Base-by-base conservation (phyloP, 2,797 vertebrate species). In the Trachurus trachurus region DNA sequence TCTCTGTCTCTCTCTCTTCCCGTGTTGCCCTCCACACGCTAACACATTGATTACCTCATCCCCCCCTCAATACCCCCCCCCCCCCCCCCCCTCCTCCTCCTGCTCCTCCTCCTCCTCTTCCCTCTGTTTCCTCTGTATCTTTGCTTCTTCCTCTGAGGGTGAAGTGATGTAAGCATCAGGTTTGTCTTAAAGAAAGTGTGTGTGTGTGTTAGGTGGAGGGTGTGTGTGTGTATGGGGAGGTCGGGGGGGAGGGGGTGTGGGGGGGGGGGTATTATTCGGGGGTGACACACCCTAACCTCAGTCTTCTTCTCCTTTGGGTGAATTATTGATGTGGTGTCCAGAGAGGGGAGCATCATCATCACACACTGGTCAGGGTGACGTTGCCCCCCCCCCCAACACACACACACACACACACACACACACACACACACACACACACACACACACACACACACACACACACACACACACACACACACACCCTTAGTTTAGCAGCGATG, bases 21-120 rank as follows among this genome's bases (percentile, higher is more conserved):
- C 29, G 29, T 16, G 5, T 19, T 66, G 49, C 53, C 50, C 69
- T 69, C 45, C 13, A 50, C n/a, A 6, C 31, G 7, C 62, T 22
- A 26, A 37, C 58, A 58, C 76, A 81, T 82, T 75, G 83, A 88
- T 92, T 82, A 92, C 87, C 92, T 93, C 90, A 92, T 86, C 71
- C 73, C 40, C 59, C 44, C 13, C 16, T 2, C 5, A 31, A 2
- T 16, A 3, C 72, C 57, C 47, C 26, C 66, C 31, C 4, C 63
- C 54, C n/a, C n/a, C n/a, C n/a, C n/a, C n/a, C n/a, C n/a, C n/a
- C n/a, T n/a, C n/a, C n/a, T n/a, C n/a, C n/a, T n/a, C n/a, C n/a
- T n/a, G n/a, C n/a, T n/a, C n/a, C n/a, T n/a, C 42, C 9, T 42
- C 67, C 54, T 34, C 61, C 39, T 52, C 58, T n/a, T 73, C 69